Percentiles rank a stretch among this genome's conserved stretches.
Conservation (phyloP, 2,797 vertebrate genomes). For the Leptodactylus fallax region DNA sequence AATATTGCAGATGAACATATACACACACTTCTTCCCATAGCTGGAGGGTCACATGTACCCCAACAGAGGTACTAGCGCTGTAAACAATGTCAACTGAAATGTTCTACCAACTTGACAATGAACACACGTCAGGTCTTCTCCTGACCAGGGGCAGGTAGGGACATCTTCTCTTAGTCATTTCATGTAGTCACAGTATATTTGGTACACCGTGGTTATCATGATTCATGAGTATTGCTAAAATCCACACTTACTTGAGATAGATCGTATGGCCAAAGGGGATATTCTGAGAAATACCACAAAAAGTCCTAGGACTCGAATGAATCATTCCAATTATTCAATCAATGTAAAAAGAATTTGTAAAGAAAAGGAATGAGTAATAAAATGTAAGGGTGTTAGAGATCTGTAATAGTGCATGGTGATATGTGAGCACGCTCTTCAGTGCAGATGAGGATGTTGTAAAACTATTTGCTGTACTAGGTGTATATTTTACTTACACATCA, state of each 20-base stretch:
- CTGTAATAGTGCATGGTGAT: not conserved
- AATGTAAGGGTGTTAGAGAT: not conserved
- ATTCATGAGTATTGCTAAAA: conserved; percentile 44
- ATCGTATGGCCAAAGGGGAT: conserved; percentile 34
- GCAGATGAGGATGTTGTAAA: conserved; percentile 1
- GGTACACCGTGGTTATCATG: not conserved
- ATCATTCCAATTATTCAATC: conserved; percentile 42
- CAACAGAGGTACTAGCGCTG: not conserved
- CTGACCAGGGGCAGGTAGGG: not conserved
- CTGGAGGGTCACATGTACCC: not conserved
- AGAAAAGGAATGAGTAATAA: conserved; percentile 13
- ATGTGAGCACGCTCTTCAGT: not conserved
- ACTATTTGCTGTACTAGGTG: not conserved
- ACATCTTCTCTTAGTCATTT: conserved; percentile 15
- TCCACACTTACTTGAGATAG: not conserved
- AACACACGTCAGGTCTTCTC: not conserved
- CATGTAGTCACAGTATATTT: not conserved
- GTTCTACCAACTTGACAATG: not conserved
- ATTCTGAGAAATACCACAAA: conserved; percentile 23
- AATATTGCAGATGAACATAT: not conserved
- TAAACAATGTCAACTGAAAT: not conserved
- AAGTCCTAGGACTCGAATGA: conserved; percentile 26
- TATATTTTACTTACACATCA: not conserved
- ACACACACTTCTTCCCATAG: not conserved
- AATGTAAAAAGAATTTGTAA: conserved; percentile 4